Base-by-base conservation (phyloP, 2,113 vertebrate genomes). In the Daboia siamensis region DNA sequence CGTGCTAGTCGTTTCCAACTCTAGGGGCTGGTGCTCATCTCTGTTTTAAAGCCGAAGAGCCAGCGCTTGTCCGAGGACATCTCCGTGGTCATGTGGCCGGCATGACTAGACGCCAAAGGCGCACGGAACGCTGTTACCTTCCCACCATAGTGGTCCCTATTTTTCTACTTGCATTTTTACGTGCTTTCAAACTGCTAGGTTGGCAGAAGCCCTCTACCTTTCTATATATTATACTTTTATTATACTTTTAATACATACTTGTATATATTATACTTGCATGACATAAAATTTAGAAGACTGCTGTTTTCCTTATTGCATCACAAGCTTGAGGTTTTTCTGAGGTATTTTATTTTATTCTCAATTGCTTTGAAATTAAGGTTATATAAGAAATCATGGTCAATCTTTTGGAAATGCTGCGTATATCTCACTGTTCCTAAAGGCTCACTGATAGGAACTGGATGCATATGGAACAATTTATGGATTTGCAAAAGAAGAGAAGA, bases 401-500 rank as follows among this genome's bases (percentile, higher is more conserved):
- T 90, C 29, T 6, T 6, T 44, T 55, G 51, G 80, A 88, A 46
- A 7, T 93, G 93, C 39, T 93, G 88, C 8, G 23, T 90, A 44
- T 57, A 93, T 8, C 13, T 93, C 51, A 51, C 54, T 39, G 29
- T 84, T 87, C 87, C 90, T 23, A 20, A 86, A 33, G 93, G 90
- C 56, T 69, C 39, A 90, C 13, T 92, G 88, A 9, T 44, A 74
- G 56, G 46, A 87, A 69, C 84, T 57, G 15, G 9, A 12, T 93
- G 90, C 39, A 90, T 33, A 17, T 8, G 33, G 87, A 57, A 74
- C 69, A 56, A 84, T n/a, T 44, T 39, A 69, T 90, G 87, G 90
- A 15, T 93, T 90, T 93, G 93, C 87, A 93, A 93, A 84, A 93
- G 59, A 92, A 92, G 23, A 90, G 93, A 93, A 86, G 93, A 93